Conservation (phyloP, 2,113 vertebrate genomes). For the Trachemys scripta region DNA sequence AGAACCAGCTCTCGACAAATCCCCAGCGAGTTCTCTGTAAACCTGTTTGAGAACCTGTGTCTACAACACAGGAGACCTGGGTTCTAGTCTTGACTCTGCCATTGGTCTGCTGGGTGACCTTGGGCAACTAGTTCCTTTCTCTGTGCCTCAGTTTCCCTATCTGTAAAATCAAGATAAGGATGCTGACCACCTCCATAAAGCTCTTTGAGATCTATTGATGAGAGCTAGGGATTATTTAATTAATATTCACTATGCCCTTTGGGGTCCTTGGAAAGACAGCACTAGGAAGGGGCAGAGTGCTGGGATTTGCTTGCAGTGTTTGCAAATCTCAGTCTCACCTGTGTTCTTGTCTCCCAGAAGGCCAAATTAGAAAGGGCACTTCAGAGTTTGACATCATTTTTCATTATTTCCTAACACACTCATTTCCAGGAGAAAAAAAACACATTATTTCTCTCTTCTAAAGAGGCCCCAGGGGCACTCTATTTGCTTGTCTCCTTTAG, state of each 20-base stretch:
- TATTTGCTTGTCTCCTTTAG: constrained; percentile 8
- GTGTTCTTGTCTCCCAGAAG: background rate
- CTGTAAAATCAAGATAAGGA: background rate
- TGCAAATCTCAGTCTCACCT: background rate
- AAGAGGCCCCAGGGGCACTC: background rate
- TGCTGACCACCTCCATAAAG: background rate
- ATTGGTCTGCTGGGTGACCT: background rate
- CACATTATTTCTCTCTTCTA: background rate
- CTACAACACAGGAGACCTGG: background rate
- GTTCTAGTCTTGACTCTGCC: background rate
- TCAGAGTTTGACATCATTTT: fast-evolving
- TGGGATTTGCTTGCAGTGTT: background rate
- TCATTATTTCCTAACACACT: fast-evolving
- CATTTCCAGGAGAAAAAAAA: background rate
- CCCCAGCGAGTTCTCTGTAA: background rate
- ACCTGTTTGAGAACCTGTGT: background rate
- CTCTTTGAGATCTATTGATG: background rate
- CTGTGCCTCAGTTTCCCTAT: background rate
- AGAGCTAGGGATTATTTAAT: background rate
- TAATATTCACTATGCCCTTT: background rate
- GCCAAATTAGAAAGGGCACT: background rate
- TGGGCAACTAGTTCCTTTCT: background rate
- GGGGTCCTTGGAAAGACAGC: background rate
- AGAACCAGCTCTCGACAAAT: background rate
- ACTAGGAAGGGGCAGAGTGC: background rate